These are phyloP conservation scores for Hypsopygia costalis DNA, from an alignment of 2,888 invertebrate species.

Conservation along the genomic window DNA sequence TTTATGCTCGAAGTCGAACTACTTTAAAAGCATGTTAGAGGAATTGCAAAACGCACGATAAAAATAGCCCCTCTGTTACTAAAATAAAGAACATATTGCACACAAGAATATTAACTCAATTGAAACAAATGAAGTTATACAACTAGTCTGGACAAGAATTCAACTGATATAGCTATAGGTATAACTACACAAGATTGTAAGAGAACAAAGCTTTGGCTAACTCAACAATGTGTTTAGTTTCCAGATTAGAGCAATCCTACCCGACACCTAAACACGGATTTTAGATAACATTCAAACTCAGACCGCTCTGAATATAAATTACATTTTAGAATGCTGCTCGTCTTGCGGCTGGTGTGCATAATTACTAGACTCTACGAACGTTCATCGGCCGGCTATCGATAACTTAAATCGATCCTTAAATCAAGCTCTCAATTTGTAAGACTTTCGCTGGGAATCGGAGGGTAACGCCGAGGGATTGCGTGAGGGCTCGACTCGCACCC, in stretches of 20 bases:
- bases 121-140: conserved; percentile 6
- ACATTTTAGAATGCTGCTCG: conserved; percentile 69
- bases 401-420: conserved; percentile 51
- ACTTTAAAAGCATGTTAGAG: background rate
- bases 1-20: background rate
- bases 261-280: conserved; percentile 80
- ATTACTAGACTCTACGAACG: conserved; percentile 59
- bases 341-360: conserved; percentile 70
- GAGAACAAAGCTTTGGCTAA: conserved; percentile 67
- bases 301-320: conserved; percentile 78
- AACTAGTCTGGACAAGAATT: conserved; percentile 28
- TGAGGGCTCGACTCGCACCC: conserved; percentile 64
- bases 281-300: conserved; percentile 79
- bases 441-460: conserved; percentile 15
- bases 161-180: conserved; percentile 34
- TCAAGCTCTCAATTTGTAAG: conserved; percentile 20
- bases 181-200: conserved; percentile 29
- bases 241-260: conserved; percentile 74
- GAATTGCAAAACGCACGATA: conserved; percentile 1
- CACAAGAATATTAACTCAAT: conserved; percentile 3
- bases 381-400: conserved; percentile 51
- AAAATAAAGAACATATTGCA: conserved; percentile 2
- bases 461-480: conserved; percentile 43
- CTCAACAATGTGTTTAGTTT: conserved; percentile 78
- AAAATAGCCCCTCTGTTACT: conserved; percentile 4